phyloP scores from a whole-genome alignment of 2,888 invertebrate species.

The Muschampia plurimacula region DNA sequence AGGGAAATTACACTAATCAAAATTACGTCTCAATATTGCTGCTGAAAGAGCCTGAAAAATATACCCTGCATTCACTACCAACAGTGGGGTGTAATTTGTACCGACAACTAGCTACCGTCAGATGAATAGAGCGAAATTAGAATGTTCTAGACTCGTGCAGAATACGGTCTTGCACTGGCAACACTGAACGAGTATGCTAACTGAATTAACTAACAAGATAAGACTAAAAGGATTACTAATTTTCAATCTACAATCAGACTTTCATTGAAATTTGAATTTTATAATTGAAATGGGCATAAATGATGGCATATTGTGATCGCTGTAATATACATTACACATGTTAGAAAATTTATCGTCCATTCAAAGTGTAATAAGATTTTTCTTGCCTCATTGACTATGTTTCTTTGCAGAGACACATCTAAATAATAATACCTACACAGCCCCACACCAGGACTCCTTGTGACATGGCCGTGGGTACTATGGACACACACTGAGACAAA shows the following conservation, averaged over 20 bases:
- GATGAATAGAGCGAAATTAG: conserved; percentile 49
- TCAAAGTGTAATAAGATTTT: no score
- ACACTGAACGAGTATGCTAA: conserved; percentile 30
- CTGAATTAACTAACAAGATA: conserved; percentile 41
- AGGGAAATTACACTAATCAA: conserved; percentile 45
- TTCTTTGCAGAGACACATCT: no score
- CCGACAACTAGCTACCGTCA: conserved; percentile 34
- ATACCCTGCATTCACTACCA: conserved; percentile 39
- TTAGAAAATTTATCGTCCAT: no score
- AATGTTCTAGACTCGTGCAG: conserved; percentile 42
- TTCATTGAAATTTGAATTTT: conserved; percentile 21
- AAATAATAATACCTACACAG: no score
- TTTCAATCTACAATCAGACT: conserved; percentile 39
- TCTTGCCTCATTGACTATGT: no score
- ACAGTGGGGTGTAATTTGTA: conserved; percentile 46
- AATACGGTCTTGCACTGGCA: conserved; percentile 22
- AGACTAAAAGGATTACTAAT: conserved; percentile 38
- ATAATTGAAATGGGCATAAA: background rate
- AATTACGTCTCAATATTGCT: conserved; percentile 36
- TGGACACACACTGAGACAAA: no score
- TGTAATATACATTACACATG: no score
- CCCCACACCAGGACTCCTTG: no score
- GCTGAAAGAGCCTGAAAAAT: conserved; percentile 45
- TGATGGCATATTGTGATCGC: no score
- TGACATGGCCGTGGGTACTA: no score